phyloP scores from a whole-genome alignment of 2,113 vertebrate species.

The Spea bombifrons region DNA sequence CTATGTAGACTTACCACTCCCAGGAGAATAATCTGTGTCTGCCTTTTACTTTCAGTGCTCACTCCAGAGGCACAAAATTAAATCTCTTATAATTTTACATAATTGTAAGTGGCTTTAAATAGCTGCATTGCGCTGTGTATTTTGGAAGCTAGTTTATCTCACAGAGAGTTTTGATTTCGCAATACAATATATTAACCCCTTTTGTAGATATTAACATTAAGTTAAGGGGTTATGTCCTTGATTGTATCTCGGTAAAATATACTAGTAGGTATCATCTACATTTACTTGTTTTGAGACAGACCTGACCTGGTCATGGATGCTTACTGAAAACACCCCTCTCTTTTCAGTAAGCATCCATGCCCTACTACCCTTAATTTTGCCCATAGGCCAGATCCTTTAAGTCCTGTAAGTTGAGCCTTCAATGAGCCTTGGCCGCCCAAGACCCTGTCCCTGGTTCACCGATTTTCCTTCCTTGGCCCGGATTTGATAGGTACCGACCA shows the following conservation, averaged over 20 bases:
- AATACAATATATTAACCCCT: conserved; percentile 37
- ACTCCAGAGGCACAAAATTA: conserved; percentile 64
- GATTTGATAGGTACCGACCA: no score
- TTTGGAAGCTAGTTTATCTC: conserved; percentile 50
- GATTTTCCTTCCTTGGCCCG: no score
- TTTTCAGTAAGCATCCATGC: no score
- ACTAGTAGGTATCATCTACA: background rate
- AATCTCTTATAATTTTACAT: conserved; percentile 60
- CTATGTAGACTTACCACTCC: conserved; percentile 67
- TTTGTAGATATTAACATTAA: background rate
- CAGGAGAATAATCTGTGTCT: conserved; percentile 58
- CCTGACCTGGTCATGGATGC: no score
- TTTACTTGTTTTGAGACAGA: background rate
- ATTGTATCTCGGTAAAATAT: background rate
- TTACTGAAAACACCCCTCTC: no score
- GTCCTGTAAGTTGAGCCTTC: no score
- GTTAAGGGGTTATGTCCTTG: background rate
- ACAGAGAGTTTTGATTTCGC: conserved; percentile 34
- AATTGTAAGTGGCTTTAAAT: conserved; percentile 64
- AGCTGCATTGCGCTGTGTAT: conserved; percentile 57
- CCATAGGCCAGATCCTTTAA: no score
- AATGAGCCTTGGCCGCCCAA: no score
- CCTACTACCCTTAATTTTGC: no score
- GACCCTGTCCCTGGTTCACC: no score
- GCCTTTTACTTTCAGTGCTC: conserved; percentile 66